Evolutionary conservation across 2,797 vertebrate species (phyloP).

Genomic region (Anableps anableps): DNA sequence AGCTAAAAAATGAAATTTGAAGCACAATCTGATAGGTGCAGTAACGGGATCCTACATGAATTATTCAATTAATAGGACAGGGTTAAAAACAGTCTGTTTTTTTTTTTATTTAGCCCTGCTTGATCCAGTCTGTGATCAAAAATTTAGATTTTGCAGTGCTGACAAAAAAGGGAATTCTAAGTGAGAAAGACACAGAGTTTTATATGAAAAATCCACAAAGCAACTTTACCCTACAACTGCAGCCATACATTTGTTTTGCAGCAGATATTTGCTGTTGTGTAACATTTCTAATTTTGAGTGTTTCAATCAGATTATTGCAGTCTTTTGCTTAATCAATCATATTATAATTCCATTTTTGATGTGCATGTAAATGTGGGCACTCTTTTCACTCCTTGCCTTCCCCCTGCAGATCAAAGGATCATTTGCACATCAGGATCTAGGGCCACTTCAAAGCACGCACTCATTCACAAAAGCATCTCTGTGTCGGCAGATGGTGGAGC

Average conservation of each 20-base stretch:
- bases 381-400: conserved; percentile 39
- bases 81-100: background rate
- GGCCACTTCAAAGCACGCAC: conserved; percentile 68
- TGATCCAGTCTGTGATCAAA: background rate
- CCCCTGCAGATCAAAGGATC: conserved; percentile 67
- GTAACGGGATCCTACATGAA: background rate
- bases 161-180: background rate
- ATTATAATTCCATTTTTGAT: conserved; percentile 41
- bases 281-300: conserved; percentile 1
- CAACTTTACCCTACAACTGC: background rate
- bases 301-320: conserved; percentile 9
- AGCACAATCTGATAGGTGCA: background rate
- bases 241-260: background rate
- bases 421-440: conserved; percentile 76
- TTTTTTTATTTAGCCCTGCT: background rate
- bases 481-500: conserved; percentile 28
- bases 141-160: background rate
- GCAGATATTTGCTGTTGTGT: background rate
- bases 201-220: background rate
- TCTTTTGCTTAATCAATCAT: conserved; percentile 25
- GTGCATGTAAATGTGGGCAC: conserved; percentile 53
- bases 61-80: background rate
- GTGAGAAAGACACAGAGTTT: background rate
- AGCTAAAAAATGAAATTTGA: background rate
- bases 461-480: conserved; percentile 67